These are phyloP conservation scores for Tineola bisselliella DNA, from an alignment of 2,888 invertebrate genomes.

Conservation along the genomic window DNA sequence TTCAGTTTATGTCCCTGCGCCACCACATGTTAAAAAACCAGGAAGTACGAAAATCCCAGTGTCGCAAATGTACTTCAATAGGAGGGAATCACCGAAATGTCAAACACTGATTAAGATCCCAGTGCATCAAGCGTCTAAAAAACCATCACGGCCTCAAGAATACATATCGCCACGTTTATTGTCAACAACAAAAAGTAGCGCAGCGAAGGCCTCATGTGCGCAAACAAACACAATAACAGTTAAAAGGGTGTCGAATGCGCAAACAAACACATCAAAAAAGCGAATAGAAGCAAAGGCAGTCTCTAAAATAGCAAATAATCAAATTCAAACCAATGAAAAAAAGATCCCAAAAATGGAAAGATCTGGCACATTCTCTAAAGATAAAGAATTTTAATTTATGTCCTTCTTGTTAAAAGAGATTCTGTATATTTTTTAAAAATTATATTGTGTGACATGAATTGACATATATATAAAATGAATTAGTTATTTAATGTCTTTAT, in stretches of 20 bases:
- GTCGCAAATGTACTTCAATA: background rate
- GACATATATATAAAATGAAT: too few species aligned
- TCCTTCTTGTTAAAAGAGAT: constrained; percentile 64
- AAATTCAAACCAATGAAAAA: constrained; percentile 14
- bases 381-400: constrained; percentile 24
- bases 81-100: background rate
- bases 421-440: too few species aligned
- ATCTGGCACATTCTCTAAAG: constrained; percentile 79
- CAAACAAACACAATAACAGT: constrained; percentile 23
- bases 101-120: background rate
- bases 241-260: constrained; percentile 26
- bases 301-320: too few species aligned
- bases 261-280: too few species aligned
- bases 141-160: background rate
- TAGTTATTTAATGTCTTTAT: too few species aligned
- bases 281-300: too few species aligned
- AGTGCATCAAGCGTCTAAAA: constrained; percentile 18
- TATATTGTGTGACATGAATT: too few species aligned
- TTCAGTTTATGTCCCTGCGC: background rate
- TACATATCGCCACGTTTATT: constrained; percentile 41
- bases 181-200: constrained; percentile 69
- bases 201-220: constrained; percentile 47
- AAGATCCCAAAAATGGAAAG: constrained; percentile 33
- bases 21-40: background rate
- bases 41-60: background rate